Base-by-base conservation (phyloP, 2,113 vertebrate genomes). In the Hypocryptadius cinnamomeus region DNA sequence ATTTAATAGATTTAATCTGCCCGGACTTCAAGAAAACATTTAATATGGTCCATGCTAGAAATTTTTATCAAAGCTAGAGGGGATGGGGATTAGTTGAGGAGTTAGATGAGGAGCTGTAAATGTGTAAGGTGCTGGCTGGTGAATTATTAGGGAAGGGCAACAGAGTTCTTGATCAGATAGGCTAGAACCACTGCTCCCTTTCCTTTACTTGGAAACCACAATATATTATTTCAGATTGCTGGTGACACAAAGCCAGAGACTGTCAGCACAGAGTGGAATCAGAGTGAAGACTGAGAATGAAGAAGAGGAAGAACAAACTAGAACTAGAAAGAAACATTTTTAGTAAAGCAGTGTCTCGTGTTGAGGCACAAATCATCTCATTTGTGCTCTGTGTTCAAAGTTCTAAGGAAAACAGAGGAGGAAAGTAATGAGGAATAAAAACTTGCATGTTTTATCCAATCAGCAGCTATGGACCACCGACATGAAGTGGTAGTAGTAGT, bases 1-100 rank as follows among this genome's bases (percentile, higher is more conserved):
- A 84, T 94, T 63, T 93, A 87, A 89, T 92, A 92, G 69, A 94
- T 89, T 13, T 87, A 85, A 84, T 92, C 69, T 89, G 6, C 11
- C 73, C 54, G 33, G 31, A 84, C 35, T 85, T 87, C 39, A 84
- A 73, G 64, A 87, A 91, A 87, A 28, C 6, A 45, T 70, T 84
- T 70, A 80, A 70, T 84, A 71, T 63, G 11, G 81, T 54, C 51
- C 18, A 66, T 59, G 14, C 39, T 66, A 54, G 45, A 92, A 96
- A 85, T 81, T 84, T n/a, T 74, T 89, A 78, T 37, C 85, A 56
- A 91, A 84, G 54, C 5, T 92, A 70, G 42, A 80, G 33, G 28
- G 28, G 10, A 57, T 73, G 5, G 9, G 57, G 37, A 74, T 89
- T 82, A 85, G 40, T 11, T 71, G 44, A 87, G 13, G 39, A 85